A percentile compares a stretch with the other conserved stretches of the same genome.
Evolutionary conservation across 2,797 vertebrate genomes (phyloP).

Genomic region (Bradypodion pumilum): DNA sequence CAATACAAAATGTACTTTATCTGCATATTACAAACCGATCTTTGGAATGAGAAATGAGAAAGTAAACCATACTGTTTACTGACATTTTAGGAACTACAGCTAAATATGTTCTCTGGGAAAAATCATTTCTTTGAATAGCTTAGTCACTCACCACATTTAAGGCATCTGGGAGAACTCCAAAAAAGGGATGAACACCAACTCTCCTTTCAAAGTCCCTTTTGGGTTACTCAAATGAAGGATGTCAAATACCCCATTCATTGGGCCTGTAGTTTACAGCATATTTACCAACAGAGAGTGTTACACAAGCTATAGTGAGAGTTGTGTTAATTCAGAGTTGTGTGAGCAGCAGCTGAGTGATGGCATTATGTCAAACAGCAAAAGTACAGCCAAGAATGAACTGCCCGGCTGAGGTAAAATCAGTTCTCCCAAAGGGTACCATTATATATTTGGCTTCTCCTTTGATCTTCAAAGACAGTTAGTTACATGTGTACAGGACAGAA

Average conservation of each 20-base stretch:
- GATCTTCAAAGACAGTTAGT: slow-evolving; percentile 51
- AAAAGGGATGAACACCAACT: background rate
- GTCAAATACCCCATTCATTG: background rate
- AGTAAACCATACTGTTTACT: slow-evolving; percentile 15
- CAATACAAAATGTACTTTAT: slow-evolving; percentile 15
- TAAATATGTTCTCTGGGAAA: background rate
- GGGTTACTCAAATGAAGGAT: background rate
- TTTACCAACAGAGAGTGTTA: slow-evolving; percentile 34
- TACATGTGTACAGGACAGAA: background rate
- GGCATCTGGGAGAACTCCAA: background rate
- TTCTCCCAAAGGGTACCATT: slow-evolving; percentile 38
- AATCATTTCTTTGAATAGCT: slow-evolving; percentile 34
- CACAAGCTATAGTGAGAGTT: background rate
- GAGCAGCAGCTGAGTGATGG: slow-evolving; percentile 9
- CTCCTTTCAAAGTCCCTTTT: background rate
- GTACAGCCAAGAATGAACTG: slow-evolving; percentile 23
- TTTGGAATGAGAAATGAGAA: background rate
- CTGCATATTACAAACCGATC: slow-evolving; percentile 28
- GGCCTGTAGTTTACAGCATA: slow-evolving; percentile 2
- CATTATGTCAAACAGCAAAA: slow-evolving; percentile 29
- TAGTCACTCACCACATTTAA: slow-evolving; percentile 36
- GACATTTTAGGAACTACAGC: background rate
- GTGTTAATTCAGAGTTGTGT: slow-evolving; percentile 23
- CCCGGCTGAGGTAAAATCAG: slow-evolving; percentile 53
- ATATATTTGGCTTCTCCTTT: slow-evolving; percentile 20